Evolutionary conservation across 2,113 vertebrate species (phyloP), one percentile per base, ranked within the genome.

Genomic region (Hirundichthys speculiger): DNA sequence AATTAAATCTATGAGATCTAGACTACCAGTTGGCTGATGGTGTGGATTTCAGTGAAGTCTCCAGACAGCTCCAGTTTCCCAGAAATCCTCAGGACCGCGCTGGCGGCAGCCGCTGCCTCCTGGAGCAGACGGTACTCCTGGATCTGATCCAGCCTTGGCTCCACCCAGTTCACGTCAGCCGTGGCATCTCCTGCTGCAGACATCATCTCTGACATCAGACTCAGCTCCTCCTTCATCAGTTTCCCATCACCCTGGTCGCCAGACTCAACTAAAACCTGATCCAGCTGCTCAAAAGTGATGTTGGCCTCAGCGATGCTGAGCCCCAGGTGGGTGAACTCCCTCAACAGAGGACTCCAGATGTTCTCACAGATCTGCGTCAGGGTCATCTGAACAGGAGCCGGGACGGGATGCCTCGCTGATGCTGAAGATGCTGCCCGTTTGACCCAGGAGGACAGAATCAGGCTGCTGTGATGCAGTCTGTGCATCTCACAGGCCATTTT

Each of bases 1-100:
- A n/a, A n/a, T n/a, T n/a, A n/a, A n/a, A n/a, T n/a, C n/a, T n/a
- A n/a, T n/a, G n/a, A n/a, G n/a, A n/a, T n/a, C n/a, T n/a, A n/a
- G n/a, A n/a, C n/a, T 89, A 93, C 92, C 90, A 92, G 47, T 27
- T 88, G 85, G 11, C 57, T 83, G 22, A 93, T 82, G 1, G 73
- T 16, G 10, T 34, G 0, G 12, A 93, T 91, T 9, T 77, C 53
- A 0, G 19, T 12, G 59, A 93, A 93, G 64, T 87, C 69, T 20
- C 92, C 92, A 9, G 57, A 56, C 5, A 93, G 87, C 0, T 13
- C 1, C 62, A 91, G 67, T n/a, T 39, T 43, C 3, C 61, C 48
- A 15, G 75, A 85, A 0, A 91, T 86, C 0, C 50, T 77, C 83
- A 92, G 79, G 2, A 93, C 51, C 0, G 68, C 73, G 1, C 45